Conservation (phyloP, 35 echinoderm and acorn worm genomes). For the Ptychodera flava region DNA sequence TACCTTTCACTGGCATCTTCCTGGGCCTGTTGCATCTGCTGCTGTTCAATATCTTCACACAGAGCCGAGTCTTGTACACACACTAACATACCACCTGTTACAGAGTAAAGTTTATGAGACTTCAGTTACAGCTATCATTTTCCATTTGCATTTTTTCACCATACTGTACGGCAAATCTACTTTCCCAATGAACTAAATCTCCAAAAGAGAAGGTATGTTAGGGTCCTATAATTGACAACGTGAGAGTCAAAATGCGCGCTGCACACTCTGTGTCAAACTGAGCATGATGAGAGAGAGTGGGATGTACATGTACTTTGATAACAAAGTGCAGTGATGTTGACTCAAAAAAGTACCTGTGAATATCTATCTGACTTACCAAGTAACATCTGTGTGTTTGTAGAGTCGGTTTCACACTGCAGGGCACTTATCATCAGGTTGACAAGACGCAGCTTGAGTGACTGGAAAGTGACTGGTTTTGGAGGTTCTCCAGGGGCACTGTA, state of each 20-base stretch:
- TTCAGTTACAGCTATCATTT: neutral
- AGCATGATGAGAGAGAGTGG: too few species aligned
- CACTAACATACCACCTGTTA: constrained; percentile 66
- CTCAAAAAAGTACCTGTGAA: too few species aligned
- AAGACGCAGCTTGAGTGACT: constrained; percentile 67
- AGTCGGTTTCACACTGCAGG: constrained; percentile 83
- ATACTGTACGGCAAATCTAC: too few species aligned
- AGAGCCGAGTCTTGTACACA: constrained; percentile 86
- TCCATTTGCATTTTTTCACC: too few species aligned
- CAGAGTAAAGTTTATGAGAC: neutral
- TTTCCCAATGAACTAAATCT: too few species aligned
- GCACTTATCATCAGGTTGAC: constrained; percentile 92
- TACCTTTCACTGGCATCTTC: constrained; percentile 20
- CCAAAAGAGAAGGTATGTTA: too few species aligned
- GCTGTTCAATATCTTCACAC: constrained; percentile 70
- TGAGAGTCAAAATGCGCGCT: too few species aligned
- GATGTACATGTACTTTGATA: too few species aligned
- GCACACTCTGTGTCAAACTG: too few species aligned
- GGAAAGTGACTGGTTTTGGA: constrained; percentile 61
- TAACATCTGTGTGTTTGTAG: constrained; percentile 92
- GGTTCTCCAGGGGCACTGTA: constrained; percentile 15
- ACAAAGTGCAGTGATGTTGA: too few species aligned
- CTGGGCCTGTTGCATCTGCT: constrained; percentile 23
- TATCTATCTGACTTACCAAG: constrained; percentile 87
- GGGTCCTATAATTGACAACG: too few species aligned